These are phyloP conservation scores for Adela reaumurella DNA, from an alignment of 2,888 invertebrate genomes.

Conservation along the genomic window DNA sequence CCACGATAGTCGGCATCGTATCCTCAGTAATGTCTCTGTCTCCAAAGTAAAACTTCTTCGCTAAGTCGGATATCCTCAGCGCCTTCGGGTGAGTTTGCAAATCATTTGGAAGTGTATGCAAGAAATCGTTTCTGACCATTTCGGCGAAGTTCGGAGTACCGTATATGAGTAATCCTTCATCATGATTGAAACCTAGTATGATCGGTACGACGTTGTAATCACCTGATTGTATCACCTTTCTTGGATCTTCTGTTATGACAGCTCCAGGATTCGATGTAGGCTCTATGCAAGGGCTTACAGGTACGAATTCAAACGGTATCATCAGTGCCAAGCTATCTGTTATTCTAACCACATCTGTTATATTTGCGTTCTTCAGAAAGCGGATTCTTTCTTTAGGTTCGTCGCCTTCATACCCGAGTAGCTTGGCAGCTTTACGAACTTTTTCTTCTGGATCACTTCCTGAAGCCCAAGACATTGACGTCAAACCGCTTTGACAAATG, in stretches of 20 bases:
- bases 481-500: conserved; percentile 10
- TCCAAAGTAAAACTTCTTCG: conserved; percentile 3
- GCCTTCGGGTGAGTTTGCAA: not conserved
- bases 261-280: conserved; percentile 5
- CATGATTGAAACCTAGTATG: conserved; percentile 7
- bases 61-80: not conserved
- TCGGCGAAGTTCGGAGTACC: not conserved
- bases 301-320: conserved; percentile 3
- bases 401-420: conserved; percentile 27
- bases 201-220: conserved; percentile 7
- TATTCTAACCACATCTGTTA: conserved; percentile 4
- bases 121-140: not conserved
- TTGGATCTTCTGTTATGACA: conserved; percentile 11
- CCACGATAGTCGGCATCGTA: not conserved
- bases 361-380: conserved; percentile 1
- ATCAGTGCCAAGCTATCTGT: conserved; percentile 4
- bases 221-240: conserved; percentile 8
- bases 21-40: not conserved
- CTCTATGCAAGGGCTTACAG: conserved; percentile 7
- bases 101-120: conserved; percentile 1
- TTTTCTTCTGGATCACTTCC: conserved; percentile 7
- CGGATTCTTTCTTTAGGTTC: conserved; percentile 4
- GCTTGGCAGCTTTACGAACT: conserved; percentile 23
- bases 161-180: conserved; percentile 7
- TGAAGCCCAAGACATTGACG: conserved; percentile 6